These are phyloP conservation scores for Rhodinocichla rosea DNA, from an alignment of 2,113 vertebrate species.

Conservation along the genomic window DNA sequence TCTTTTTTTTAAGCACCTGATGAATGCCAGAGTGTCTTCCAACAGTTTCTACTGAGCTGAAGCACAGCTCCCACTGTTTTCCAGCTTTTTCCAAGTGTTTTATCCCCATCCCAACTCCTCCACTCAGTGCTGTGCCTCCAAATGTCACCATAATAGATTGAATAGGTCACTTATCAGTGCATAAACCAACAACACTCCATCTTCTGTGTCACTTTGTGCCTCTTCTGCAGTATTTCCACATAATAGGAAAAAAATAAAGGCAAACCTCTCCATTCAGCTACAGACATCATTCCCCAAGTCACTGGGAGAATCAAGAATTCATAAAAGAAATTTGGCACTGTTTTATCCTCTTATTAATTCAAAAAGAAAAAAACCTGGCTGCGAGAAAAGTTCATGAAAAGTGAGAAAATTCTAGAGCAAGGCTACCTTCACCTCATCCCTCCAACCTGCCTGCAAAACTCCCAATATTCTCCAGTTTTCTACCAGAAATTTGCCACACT, in stretches of 20 bases:
- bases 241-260: neutral
- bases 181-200: neutral
- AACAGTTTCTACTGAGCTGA: neutral
- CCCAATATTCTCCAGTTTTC: neutral
- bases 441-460: neutral
- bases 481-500: fast-evolving
- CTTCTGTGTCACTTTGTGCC: neutral
- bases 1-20: neutral
- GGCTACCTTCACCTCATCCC: neutral
- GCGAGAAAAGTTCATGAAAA: neutral
- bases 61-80: neutral
- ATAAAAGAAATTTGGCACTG: neutral
- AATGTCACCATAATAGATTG: neutral
- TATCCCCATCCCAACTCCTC: neutral
- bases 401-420: neutral
- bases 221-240: neutral
- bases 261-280: neutral
- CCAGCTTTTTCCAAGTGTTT: neutral
- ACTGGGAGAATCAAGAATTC: neutral
- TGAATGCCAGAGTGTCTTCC: neutral
- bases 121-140: neutral
- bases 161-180: neutral
- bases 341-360: neutral
- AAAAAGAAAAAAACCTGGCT: neutral
- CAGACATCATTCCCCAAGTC: neutral